Percentiles rank a stretch among this genome's conserved stretches.
These are phyloP conservation scores for Ceyx melanurus DNA, from an alignment of 2,113 vertebrate species.

Conservation along the genomic window DNA sequence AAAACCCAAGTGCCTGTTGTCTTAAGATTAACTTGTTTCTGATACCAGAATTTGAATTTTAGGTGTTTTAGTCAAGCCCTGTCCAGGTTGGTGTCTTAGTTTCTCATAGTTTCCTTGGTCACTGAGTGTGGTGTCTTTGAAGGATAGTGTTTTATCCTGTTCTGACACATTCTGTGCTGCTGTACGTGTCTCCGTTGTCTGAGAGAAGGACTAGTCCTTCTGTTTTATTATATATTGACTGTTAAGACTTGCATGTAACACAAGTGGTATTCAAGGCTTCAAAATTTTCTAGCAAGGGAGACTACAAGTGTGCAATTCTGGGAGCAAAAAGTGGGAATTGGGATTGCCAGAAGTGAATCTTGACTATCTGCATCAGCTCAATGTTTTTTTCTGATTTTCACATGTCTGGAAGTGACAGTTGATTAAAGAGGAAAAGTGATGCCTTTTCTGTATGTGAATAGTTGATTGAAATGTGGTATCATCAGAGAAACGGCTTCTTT, in stretches of 20 bases:
- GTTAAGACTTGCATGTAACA: neutral
- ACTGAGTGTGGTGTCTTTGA: neutral
- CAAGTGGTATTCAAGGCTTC: neutral
- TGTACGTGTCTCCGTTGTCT: rapidly evolving
- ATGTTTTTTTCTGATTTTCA: neutral
- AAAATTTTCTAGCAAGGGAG: neutral
- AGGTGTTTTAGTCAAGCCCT: neutral
- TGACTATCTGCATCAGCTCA: neutral
- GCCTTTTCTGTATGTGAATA: neutral
- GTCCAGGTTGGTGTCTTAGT: neutral
- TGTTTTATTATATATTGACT: neutral
- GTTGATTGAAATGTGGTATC: neutral
- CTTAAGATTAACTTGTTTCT: neutral
- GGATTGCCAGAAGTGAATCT: neutral
- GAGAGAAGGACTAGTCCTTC: neutral
- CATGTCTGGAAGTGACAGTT: neutral
- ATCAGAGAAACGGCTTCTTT: neutral
- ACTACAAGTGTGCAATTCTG: neutral
- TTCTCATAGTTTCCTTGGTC: neutral
- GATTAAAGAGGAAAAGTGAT: neutral
- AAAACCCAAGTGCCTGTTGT: neutral
- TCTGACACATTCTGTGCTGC: neutral
- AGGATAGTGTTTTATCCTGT: neutral
- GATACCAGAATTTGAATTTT: neutral
- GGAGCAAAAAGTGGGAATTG: neutral